Evolutionary conservation across 2,888 invertebrate species (phyloP).

Genomic region (Mesodorylaimus sp.): DNA sequence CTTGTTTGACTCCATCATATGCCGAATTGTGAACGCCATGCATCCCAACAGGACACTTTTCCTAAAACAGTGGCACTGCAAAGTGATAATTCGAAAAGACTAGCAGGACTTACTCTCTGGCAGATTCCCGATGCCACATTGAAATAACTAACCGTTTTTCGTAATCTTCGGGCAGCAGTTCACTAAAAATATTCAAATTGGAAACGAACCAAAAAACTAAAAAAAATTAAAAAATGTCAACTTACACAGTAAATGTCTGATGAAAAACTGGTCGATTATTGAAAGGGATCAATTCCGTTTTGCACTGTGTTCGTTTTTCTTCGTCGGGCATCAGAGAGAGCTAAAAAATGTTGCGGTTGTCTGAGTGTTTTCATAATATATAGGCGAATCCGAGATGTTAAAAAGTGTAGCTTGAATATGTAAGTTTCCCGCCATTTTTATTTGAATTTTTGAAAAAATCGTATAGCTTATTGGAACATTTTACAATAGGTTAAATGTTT

Average conservation of each 20-base stretch:
- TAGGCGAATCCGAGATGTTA: background rate
- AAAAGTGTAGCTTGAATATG: too few relatives aligned
- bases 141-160: constrained; percentile 52
- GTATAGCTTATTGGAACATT: too few relatives aligned
- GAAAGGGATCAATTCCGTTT: constrained; percentile 3
- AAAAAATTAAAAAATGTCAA: background rate
- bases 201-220: background rate
- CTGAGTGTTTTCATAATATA: background rate
- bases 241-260: constrained; percentile 11
- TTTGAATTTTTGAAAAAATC: too few relatives aligned
- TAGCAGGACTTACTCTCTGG: constrained; percentile 47
- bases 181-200: constrained; percentile 20
- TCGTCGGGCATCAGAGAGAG: constrained; percentile 11
- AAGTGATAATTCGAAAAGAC: background rate
- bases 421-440: too few relatives aligned
- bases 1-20: too few relatives aligned
- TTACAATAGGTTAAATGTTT: too few relatives aligned
- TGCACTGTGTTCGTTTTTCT: constrained; percentile 9
- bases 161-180: constrained; percentile 41
- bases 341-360: background rate
- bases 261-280: constrained; percentile 7
- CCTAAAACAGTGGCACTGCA: constrained; percentile 1
- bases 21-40: constrained; percentile 8
- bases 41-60: constrained; percentile 8
- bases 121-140: constrained; percentile 67